Percentiles rank a stretch among this genome's conserved stretches.
Conservation (phyloP, 2,113 vertebrate species). For the Symphodus melops region DNA sequence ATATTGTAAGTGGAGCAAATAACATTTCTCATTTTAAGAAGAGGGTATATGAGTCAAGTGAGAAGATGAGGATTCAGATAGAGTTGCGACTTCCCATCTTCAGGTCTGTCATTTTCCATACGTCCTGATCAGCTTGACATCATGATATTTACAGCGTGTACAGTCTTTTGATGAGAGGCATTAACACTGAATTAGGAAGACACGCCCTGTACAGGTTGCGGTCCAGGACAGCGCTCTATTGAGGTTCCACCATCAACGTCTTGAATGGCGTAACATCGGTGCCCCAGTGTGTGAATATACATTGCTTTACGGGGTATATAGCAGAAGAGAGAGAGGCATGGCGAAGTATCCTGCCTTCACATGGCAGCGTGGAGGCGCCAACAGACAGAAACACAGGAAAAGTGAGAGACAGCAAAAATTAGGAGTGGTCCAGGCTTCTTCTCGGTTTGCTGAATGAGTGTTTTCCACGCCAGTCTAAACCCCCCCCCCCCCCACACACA, state of each 20-base stretch:
- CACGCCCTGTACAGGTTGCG: neutral
- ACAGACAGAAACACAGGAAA: conserved; percentile 37
- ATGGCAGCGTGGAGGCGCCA: too few relatives aligned
- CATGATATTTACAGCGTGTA: conserved; percentile 69
- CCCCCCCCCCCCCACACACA: conserved; percentile 22
- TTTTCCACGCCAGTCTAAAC: conserved; percentile 68
- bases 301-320: too few relatives aligned
- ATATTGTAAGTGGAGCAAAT: neutral
- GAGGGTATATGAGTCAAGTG: neutral
- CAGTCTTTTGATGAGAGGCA: conserved; percentile 41
- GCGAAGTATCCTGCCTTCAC: too few relatives aligned
- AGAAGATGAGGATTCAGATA: conserved; percentile 13
- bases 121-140: conserved; percentile 46
- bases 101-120: conserved; percentile 37
- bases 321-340: too few relatives aligned
- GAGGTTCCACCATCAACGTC: too few relatives aligned
- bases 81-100: conserved; percentile 6
- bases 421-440: conserved; percentile 64
- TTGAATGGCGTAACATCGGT: too few relatives aligned
- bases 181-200: conserved; percentile 14
- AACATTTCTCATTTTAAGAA: neutral
- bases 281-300: too few relatives aligned
- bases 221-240: too few relatives aligned
- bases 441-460: conserved; percentile 77
- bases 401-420: conserved; percentile 57